These are phyloP conservation scores for Zenarchopterus dispar DNA, from an alignment of 2,797 vertebrate genomes.

Conservation along the genomic window DNA sequence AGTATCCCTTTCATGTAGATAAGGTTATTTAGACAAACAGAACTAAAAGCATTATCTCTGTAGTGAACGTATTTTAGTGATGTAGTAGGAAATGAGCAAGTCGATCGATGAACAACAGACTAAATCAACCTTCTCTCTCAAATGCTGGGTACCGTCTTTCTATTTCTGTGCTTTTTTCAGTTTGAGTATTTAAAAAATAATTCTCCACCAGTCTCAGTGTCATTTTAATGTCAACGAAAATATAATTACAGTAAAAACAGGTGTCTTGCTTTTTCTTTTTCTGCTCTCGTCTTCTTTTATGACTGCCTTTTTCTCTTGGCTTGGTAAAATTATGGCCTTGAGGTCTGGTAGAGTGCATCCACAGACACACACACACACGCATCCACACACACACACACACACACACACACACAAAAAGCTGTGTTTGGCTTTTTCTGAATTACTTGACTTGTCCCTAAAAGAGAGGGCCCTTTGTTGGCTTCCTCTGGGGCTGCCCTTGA, in stretches of 20 bases:
- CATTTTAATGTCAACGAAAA: no score
- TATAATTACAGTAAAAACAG: neutral
- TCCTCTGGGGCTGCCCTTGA: conserved; percentile 76
- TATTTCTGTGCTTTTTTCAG: conserved; percentile 7
- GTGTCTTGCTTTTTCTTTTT: conserved; percentile 33
- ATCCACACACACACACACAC: conserved; percentile 32
- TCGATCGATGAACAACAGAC: no score
- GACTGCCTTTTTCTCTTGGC: conserved; percentile 37
- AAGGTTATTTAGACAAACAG: conserved; percentile 1
- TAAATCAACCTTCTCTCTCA: neutral
- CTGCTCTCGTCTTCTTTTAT: conserved; percentile 25
- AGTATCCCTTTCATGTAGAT: no score
- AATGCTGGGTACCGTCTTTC: conserved; percentile 11
- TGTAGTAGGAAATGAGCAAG: neutral
- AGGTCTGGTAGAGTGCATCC: conserved; percentile 46
- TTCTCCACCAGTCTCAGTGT: no score
- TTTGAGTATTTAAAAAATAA: conserved; percentile 10
- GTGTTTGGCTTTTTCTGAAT: conserved; percentile 76
- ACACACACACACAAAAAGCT: conserved; percentile 48
- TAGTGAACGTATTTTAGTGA: neutral
- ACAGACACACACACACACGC: conserved; percentile 29
- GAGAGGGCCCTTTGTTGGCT: conserved; percentile 77
- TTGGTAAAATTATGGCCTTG: conserved; percentile 51
- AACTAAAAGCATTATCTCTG: conserved; percentile 1
- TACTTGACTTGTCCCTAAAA: conserved; percentile 72